Evolutionary conservation across 2,797 vertebrate species (phyloP).

Genomic region (Gymnopithys bicolor): DNA sequence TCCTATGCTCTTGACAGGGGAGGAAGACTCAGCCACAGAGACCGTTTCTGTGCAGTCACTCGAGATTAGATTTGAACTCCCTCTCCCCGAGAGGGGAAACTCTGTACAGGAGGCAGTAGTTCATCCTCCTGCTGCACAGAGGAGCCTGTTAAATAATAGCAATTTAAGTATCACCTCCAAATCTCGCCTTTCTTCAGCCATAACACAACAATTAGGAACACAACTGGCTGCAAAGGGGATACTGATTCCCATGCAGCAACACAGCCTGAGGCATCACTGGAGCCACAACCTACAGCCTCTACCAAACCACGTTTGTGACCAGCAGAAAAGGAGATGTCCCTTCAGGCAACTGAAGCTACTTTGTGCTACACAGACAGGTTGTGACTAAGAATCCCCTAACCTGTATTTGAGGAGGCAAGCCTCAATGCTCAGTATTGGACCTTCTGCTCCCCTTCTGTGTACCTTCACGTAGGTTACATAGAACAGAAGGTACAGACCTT

Average conservation of each 20-base stretch:
- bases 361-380: neutral
- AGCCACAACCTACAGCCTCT: neutral
- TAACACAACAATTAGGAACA: neutral
- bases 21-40: neutral
- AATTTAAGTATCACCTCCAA: neutral
- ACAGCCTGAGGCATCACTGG: neutral
- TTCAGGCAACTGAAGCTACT: neutral
- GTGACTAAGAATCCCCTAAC: neutral
- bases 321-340: neutral
- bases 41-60: rapidly evolving
- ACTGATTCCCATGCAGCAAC: neutral
- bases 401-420: neutral
- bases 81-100: neutral
- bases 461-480: neutral
- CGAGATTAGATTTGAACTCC: neutral
- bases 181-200: neutral
- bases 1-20: rapidly evolving
- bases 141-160: neutral
- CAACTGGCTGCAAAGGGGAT: neutral
- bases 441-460: neutral
- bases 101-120: neutral
- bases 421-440: neutral
- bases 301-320: neutral
- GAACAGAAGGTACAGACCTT: neutral
- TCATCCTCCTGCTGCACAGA: neutral